Conservation (phyloP, 2,113 vertebrate species). For the Tiliqua scincoides region DNA sequence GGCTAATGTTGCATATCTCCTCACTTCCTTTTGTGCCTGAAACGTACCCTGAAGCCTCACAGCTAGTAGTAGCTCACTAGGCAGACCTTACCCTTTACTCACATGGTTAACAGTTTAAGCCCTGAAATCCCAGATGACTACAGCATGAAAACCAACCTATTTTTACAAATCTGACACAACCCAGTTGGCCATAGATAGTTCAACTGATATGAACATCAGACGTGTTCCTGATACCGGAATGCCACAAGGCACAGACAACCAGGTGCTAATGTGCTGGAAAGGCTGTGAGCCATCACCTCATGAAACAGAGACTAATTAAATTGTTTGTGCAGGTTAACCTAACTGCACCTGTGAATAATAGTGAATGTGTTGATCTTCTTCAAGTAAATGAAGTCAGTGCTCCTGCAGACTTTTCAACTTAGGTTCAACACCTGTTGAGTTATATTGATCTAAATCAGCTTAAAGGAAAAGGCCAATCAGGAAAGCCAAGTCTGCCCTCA, state of each 20-base stretch:
- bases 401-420: background rate
- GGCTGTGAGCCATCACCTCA: background rate
- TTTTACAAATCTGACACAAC: background rate
- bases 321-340: slow-evolving; percentile 1
- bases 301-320: background rate
- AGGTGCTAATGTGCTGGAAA: background rate
- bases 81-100: background rate
- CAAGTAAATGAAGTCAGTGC: background rate
- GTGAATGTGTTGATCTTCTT: background rate
- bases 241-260: background rate
- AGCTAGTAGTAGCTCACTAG: background rate
- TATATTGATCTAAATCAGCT: background rate
- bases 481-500: background rate
- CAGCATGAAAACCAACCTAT: background rate
- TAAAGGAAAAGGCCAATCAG: background rate
- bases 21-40: no score
- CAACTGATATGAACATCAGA: background rate
- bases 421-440: background rate
- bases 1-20: background rate
- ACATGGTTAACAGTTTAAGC: background rate
- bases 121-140: background rate
- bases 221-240: background rate
- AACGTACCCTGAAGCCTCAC: no score
- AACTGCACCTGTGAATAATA: slow-evolving; percentile 1
- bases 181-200: background rate